Conservation (phyloP, 2,888 invertebrate species). For the Drosophila quinaria region DNA sequence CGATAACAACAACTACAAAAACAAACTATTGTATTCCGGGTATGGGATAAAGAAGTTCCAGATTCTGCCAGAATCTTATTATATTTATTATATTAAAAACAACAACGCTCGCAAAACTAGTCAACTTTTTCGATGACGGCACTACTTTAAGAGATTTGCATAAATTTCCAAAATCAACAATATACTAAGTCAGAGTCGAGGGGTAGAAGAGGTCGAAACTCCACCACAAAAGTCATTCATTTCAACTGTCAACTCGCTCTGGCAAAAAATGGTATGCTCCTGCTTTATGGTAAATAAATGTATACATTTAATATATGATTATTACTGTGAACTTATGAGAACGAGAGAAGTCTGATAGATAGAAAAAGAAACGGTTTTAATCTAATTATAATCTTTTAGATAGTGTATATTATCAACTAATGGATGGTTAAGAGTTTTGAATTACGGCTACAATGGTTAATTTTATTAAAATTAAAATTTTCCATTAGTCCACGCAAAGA, state of each 20-base stretch:
- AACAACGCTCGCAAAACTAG: slow-evolving; percentile 62
- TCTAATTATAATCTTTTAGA: slow-evolving; percentile 48
- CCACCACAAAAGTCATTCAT: slow-evolving; percentile 30
- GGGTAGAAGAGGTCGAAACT: background rate
- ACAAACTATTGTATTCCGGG: slow-evolving; percentile 63
- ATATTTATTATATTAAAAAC: slow-evolving; percentile 57
- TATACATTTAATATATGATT: slow-evolving; percentile 71
- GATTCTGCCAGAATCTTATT: slow-evolving; percentile 65
- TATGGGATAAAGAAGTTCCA: slow-evolving; percentile 18
- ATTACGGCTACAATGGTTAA: no score
- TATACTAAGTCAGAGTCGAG: slow-evolving; percentile 4
- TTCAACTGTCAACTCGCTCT: slow-evolving; percentile 28
- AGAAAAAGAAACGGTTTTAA: no score
- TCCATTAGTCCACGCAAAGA: no score
- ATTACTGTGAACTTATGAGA: slow-evolving; percentile 68
- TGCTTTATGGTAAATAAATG: slow-evolving; percentile 18
- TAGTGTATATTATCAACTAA: background rate
- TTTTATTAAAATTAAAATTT: no score
- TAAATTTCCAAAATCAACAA: slow-evolving; percentile 71
- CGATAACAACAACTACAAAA: slow-evolving; percentile 18
- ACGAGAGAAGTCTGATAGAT: slow-evolving; percentile 12
- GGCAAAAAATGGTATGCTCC: slow-evolving; percentile 7
- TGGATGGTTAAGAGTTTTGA: background rate
- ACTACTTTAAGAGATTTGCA: slow-evolving; percentile 79
- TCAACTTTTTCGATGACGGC: slow-evolving; percentile 74